phyloP scores from a whole-genome alignment of 1,140 invertebrate species.

The Conus betulinus region DNA sequence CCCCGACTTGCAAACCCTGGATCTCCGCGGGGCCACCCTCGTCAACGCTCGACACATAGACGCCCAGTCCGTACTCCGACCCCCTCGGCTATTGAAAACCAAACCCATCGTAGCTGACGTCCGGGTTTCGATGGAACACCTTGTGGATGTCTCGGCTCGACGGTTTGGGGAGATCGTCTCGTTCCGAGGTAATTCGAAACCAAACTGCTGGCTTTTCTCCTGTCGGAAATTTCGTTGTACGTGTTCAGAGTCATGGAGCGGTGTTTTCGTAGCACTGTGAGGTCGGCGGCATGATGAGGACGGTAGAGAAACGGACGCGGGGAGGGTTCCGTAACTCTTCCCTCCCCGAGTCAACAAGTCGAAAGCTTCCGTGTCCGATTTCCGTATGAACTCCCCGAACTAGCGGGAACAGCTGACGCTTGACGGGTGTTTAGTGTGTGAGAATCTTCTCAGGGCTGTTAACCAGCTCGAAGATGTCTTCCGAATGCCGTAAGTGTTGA shows the following conservation, averaged over 20 bases:
- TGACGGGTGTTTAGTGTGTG: conserved; percentile 58
- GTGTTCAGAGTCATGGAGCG: conserved; percentile 6
- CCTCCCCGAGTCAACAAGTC: conserved; percentile 42
- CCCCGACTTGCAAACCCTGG: conserved; percentile 61
- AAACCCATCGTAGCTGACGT: conserved; percentile 48
- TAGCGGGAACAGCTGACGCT: conserved; percentile 58
- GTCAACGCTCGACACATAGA: conserved; percentile 66
- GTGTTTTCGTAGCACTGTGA: conserved; percentile 45
- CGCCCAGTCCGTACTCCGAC: conserved; percentile 67
- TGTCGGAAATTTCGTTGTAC: conserved; percentile 16
- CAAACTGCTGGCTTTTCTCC: conserved; percentile 3
- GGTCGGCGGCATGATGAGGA: conserved; percentile 46
- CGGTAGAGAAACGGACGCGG: conserved; percentile 44
- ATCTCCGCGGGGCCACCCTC: conserved; percentile 56
- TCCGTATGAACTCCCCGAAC: conserved; percentile 55
- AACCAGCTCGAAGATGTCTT: conserved; percentile 56
- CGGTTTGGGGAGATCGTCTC: not conserved
- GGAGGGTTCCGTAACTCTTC: conserved; percentile 36
- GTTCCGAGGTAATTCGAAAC: not conserved
- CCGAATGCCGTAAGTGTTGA: conserved; percentile 55
- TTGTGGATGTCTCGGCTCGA: not conserved
- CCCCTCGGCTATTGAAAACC: conserved; percentile 71
- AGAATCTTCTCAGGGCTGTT: conserved; percentile 56
- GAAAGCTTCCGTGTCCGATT: conserved; percentile 47
- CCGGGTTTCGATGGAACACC: conserved; percentile 21